phyloP scores from a whole-genome alignment of 2,888 invertebrate species.

The Euclidia mi region DNA sequence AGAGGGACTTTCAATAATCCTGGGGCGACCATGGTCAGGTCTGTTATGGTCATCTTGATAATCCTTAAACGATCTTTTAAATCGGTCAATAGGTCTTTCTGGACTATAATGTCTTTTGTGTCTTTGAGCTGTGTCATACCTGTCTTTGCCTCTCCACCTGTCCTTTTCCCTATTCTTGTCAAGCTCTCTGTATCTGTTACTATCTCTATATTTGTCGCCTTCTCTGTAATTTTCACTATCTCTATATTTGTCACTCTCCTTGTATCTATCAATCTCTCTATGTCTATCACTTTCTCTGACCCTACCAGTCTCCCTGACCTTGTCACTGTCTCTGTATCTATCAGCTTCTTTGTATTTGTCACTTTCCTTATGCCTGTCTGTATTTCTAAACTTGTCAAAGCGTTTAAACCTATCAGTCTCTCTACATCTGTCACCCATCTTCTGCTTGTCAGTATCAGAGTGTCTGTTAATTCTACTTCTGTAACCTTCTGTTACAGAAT shows the following conservation, averaged over 20 bases:
- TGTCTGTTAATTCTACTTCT: background rate
- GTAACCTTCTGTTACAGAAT: slow-evolving; percentile 43
- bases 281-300: slow-evolving; percentile 5
- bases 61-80: slow-evolving; percentile 52
- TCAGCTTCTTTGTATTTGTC: slow-evolving; percentile 8
- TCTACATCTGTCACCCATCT: background rate
- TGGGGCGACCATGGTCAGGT: slow-evolving; percentile 58
- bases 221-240: slow-evolving; percentile 5
- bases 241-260: slow-evolving; percentile 3
- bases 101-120: slow-evolving; percentile 63
- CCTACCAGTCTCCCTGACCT: background rate
- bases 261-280: slow-evolving; percentile 5
- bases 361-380: slow-evolving; percentile 1
- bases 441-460: slow-evolving; percentile 1
- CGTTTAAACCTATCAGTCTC: background rate
- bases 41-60: slow-evolving; percentile 56
- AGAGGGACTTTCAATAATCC: slow-evolving; percentile 67
- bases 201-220: slow-evolving; percentile 16
- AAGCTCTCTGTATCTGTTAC: background rate
- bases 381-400: background rate
- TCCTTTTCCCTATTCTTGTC: background rate
- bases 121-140: slow-evolving; percentile 57
- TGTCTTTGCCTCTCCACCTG: background rate
- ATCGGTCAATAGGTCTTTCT: slow-evolving; percentile 59
- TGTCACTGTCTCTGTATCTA: background rate